Conservation (phyloP, 37 sponge, comb jelly and placozoan species). For the Mnemiopsis leidyi region DNA sequence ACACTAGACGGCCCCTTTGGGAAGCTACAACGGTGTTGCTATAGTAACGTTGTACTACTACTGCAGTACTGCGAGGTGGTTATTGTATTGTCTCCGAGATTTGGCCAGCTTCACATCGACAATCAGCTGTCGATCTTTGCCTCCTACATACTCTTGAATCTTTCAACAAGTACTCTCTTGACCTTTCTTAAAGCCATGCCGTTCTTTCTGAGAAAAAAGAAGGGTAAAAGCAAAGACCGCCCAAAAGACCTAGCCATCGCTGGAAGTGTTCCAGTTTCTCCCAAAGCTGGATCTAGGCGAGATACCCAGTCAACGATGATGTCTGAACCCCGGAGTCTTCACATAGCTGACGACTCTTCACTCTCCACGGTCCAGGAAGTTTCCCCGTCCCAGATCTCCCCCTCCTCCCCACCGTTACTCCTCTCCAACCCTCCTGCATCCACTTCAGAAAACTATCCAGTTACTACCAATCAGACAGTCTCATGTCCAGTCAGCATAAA, state of each 20-base stretch:
- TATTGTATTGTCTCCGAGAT: not conserved
- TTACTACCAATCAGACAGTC: not conserved
- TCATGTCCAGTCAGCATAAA: not conserved
- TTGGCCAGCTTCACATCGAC: not conserved
- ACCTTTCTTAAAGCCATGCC: not conserved
- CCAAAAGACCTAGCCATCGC: not conserved
- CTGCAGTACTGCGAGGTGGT: too few species aligned
- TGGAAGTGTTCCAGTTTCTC: not conserved
- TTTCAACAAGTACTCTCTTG: too few species aligned
- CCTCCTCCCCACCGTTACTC: not conserved
- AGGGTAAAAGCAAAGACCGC: not conserved
- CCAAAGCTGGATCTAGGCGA: not conserved
- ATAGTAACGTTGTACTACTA: too few species aligned
- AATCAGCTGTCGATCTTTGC: not conserved
- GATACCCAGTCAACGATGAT: not conserved
- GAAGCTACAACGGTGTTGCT: not conserved
- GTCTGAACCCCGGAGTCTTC: not conserved
- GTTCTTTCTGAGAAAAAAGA: not conserved
- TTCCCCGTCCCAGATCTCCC: not conserved
- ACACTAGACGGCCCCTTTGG: not conserved
- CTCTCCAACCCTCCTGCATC: not conserved
- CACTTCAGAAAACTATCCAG: not conserved
- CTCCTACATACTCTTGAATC: too few species aligned
- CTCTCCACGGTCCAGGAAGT: not conserved
- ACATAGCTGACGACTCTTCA: not conserved